Evolutionary conservation across 2,888 invertebrate species (phyloP), one percentile per base, ranked within the genome.

Genomic region (Pheosia gnoma): DNA sequence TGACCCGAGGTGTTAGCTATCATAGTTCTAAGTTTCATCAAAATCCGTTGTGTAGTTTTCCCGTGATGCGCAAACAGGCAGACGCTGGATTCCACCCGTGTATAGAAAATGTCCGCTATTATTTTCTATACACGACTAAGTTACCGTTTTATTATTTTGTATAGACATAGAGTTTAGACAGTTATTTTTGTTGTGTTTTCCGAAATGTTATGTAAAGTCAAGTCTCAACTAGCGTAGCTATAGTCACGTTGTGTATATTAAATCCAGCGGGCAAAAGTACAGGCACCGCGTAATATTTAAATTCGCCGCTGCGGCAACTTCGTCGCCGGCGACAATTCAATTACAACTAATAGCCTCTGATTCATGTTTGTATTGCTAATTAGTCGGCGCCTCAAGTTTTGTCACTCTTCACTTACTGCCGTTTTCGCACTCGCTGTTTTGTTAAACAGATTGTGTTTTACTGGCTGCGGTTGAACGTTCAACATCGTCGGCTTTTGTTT

Each of bases 321-420:
- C 84, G 85, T 88, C 87, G 87, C 85, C 90, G 81, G 87, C 88
- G 91, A 86, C 89, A 88, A 93, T 93, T 93, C 91, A 93, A 93
- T 93, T 93, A 93, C 90, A 91, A 91, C 89, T 93, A 93, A 93
- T 93, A 92, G 93, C 91, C 90, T 83, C 91, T 92, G 93, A 93
- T 93, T 93, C 93, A 93, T 93, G 93, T 93, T 93, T 93, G 93
- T 93, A 92, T 91, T 90, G 89, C 89, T 93, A 93, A 93, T 93
- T 93, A 92, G 91, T 93, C 86, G 86, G 82, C 84, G 86, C 86
- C 91, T 91, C 89, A 91, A 93, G 92, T 93, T 93, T 91, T 92
- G 92, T 91, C 92, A 91, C 89, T 91, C 88, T 84, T 87, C 88
- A 87, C 87, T 90, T 89, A 86, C 84, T 82, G 85, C 83, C 85